A percentile compares a stretch with the other conserved stretches of the same genome.
These are phyloP conservation scores for Philotrypesis tridentata DNA, from an alignment of 1,140 invertebrate species.

Conservation along the genomic window DNA sequence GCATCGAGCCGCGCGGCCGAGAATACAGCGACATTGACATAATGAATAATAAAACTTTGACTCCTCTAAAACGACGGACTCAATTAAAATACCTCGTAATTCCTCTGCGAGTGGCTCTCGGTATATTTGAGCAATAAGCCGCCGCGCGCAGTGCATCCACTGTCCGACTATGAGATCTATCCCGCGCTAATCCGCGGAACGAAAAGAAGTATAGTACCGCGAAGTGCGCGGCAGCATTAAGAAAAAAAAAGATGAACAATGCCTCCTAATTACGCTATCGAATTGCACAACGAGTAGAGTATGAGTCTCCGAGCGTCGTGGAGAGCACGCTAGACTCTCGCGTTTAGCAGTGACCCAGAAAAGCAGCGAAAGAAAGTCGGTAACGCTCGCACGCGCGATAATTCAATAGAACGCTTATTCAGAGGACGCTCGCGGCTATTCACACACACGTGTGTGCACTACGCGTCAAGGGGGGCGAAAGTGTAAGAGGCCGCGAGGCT, in stretches of 20 bases:
- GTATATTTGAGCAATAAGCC: no score
- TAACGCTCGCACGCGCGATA: no score
- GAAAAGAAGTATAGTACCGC: background rate
- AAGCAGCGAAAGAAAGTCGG: background rate
- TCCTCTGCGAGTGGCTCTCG: no score
- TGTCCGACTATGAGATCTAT: no score
- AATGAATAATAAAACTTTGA: background rate
- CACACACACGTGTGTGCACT: no score
- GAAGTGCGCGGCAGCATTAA: no score
- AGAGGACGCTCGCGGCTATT: background rate
- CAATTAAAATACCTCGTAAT: constrained; percentile 12
- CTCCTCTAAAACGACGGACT: background rate
- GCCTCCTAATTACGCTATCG: constrained; percentile 15
- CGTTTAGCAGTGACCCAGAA: constrained; percentile 10
- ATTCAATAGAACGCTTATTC: constrained; percentile 8
- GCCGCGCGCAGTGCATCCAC: no score
- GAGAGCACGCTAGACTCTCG: no score
- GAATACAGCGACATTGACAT: background rate
- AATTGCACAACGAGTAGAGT: constrained; percentile 34
- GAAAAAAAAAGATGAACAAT: constrained; percentile 37
- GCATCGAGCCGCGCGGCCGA: no score
- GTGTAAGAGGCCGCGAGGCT: no score
- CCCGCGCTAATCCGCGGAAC: background rate
- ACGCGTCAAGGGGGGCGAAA: no score
- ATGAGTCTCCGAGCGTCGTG: no score